phyloP scores from a whole-genome alignment of 1,140 invertebrate species.

The Drosophila athabasca region DNA sequence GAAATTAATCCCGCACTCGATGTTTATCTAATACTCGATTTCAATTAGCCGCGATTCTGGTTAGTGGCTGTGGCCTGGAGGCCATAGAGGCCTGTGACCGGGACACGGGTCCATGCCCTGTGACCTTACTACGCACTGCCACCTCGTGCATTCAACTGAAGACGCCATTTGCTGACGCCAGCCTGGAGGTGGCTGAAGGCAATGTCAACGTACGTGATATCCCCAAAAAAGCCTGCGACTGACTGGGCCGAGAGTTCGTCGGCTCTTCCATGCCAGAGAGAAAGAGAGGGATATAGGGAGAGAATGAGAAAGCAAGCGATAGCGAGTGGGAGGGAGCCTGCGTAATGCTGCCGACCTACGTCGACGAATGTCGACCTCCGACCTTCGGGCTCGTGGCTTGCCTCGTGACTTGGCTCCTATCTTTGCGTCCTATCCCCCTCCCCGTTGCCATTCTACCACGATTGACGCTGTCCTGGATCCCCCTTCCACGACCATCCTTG shows the following conservation, averaged over 20 bases:
- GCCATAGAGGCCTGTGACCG: slow-evolving; percentile 38
- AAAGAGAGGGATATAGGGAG: no score
- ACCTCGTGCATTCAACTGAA: slow-evolving; percentile 49
- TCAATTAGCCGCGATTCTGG: slow-evolving; percentile 19
- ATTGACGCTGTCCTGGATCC: no score
- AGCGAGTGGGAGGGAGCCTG: slow-evolving; percentile 16
- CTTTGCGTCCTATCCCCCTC: slow-evolving; percentile 2
- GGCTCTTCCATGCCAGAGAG: background rate
- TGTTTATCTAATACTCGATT: no score
- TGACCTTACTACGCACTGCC: slow-evolving; percentile 31
- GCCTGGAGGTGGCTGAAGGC: background rate
- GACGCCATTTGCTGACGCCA: slow-evolving; percentile 29
- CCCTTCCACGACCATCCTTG: no score
- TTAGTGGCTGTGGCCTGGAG: slow-evolving; percentile 32
- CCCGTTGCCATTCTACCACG: background rate
- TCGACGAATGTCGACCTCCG: slow-evolving; percentile 35
- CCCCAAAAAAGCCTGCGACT: slow-evolving; percentile 31
- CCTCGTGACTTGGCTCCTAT: slow-evolving; percentile 11
- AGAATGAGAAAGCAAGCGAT: no score
- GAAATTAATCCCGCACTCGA: no score
- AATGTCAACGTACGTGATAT: slow-evolving; percentile 44
- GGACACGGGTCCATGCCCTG: slow-evolving; percentile 38
- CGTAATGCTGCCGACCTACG: slow-evolving; percentile 45
- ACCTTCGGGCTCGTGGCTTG: slow-evolving; percentile 8
- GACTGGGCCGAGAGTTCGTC: slow-evolving; percentile 36